These are phyloP conservation scores for Alligator mississippiensis DNA, from an alignment of 2,113 vertebrate genomes.

Conservation along the genomic window DNA sequence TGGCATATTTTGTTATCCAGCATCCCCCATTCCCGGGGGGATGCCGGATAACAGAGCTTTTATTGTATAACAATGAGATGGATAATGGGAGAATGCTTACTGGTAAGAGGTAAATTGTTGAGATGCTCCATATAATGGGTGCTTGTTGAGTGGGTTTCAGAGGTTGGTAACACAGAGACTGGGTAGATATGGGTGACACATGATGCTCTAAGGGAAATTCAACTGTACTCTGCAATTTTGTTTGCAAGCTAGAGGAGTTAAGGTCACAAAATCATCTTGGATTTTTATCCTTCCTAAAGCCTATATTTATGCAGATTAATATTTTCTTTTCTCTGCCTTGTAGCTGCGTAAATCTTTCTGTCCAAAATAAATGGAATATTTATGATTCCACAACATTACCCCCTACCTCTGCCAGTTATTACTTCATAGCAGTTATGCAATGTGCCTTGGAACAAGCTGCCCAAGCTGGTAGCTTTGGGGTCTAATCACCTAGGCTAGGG, in stretches of 20 bases:
- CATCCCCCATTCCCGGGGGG: too few relatives aligned
- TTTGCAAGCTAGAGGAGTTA: constrained; percentile 23
- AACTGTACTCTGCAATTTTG: not conserved
- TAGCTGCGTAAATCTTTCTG: not conserved
- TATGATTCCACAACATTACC: not conserved
- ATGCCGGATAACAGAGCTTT: too few relatives aligned
- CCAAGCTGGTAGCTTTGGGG: accelerated
- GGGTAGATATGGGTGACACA: too few relatives aligned
- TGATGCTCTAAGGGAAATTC: not conserved
- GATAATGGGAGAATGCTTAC: not conserved
- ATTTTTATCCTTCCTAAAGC: not conserved
- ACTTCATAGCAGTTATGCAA: not conserved
- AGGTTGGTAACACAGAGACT: too few relatives aligned
- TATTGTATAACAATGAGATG: not conserved
- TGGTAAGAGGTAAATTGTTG: not conserved
- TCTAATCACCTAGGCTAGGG: not conserved
- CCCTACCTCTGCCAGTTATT: accelerated
- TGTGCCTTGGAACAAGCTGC: not conserved
- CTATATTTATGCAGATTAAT: not conserved
- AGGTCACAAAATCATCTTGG: not conserved
- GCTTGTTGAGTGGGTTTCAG: not conserved
- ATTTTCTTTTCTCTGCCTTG: not conserved
- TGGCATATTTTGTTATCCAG: too few relatives aligned
- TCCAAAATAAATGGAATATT: constrained; percentile 18
- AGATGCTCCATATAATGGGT: not conserved